Evolutionary conservation across 2,113 vertebrate genomes (phyloP).

Genomic region (Aldabrachelys gigantea): DNA sequence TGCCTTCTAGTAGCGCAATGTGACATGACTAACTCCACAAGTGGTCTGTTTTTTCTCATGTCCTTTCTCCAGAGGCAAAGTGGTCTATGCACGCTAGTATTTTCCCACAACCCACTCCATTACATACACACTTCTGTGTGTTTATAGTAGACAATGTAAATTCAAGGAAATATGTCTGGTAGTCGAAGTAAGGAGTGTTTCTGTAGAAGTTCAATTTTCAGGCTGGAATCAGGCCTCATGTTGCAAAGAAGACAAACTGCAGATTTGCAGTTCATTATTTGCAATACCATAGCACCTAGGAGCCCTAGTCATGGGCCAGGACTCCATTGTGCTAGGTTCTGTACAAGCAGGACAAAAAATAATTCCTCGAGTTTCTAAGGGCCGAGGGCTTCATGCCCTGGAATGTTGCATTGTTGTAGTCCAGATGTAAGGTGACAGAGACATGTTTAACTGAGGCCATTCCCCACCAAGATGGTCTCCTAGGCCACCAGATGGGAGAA

Average conservation of each 20-base stretch:
- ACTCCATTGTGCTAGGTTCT: neutral
- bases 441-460: rapidly evolving
- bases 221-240: neutral
- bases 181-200: neutral
- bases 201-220: neutral
- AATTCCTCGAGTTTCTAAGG: neutral
- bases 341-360: neutral
- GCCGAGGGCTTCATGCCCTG: rapidly evolving
- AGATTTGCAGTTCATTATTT: neutral
- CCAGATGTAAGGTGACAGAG: neutral
- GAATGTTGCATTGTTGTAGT: neutral
- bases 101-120: neutral
- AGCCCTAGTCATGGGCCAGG: neutral
- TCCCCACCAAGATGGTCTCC: neutral
- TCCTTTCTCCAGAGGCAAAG: neutral
- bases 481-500: neutral
- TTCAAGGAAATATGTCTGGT: neutral
- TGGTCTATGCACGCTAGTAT: neutral
- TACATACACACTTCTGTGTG: neutral
- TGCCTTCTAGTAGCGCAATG: neutral
- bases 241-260: neutral
- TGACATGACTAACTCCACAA: neutral
- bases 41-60: neutral
- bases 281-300: neutral
- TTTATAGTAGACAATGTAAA: neutral